Evolutionary conservation across 1,140 invertebrate species (phyloP), one percentile per base, ranked within the genome.

Genomic region (Drosophila micromelanica): DNA sequence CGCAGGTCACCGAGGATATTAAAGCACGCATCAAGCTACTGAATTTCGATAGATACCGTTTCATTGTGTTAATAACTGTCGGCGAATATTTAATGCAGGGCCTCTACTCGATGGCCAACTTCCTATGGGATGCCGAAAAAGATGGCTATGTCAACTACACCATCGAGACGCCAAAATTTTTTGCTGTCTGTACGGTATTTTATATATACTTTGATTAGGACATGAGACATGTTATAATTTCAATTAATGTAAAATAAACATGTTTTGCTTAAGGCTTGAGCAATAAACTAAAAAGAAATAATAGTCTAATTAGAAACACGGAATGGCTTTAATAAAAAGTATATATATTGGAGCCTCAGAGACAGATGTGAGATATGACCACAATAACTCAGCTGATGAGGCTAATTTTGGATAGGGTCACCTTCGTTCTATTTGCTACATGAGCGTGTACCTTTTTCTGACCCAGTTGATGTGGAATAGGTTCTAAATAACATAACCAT

Each of bases 121-220:
- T 91, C 35, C 46, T 92, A 27, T 92, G 90, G 90, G 91, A 92
- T 73, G 80, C 91, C 20, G 79, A 81, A 12, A 91, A 79, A 37
- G 91, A 92, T 64, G 90, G 91, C 4, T 91, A 80, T 35, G 78
- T 92, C 7, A 81, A 71, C 52, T 85, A 74, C 72, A 73, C 70
- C 80, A 91, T 76, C 85, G 90, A 85, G 73, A 77, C 80, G 92
- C 93, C 56, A 92, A 94, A 77, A 89, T 92, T 60, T 76, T 89
- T 90, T 93, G 93, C 78, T 94, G 92, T 91, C 90, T 91, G 84
- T 43, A 76, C 81, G 4, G 73, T 90, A n/a, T 92, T 90, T 72
- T 92, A 91, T 62, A 52, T 92, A 23, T 92, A 92, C 69, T 92
- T 79, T 69, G 91, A 92, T 64, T 91, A 49, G 82, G 8, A 17